Conservation (phyloP, 2,797 vertebrate species). For the Trematomus bernacchii region DNA sequence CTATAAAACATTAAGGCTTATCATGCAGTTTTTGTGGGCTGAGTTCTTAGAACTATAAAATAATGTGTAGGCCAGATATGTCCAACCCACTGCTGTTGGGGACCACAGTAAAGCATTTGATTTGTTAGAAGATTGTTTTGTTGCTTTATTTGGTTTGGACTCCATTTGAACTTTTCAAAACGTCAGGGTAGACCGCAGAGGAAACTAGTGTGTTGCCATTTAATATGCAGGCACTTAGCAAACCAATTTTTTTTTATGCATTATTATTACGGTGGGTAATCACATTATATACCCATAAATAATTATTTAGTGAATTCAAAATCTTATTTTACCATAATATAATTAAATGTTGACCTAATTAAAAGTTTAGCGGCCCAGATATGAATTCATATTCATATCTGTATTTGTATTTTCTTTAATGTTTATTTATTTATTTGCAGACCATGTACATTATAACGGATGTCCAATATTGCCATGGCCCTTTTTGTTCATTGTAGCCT, state of each 20-base stretch:
- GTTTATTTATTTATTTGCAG: too few species aligned
- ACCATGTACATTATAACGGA: neutral
- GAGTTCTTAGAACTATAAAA: constrained; percentile 45
- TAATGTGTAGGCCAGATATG: neutral
- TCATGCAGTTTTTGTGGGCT: constrained; percentile 31
- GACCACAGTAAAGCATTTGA: constrained; percentile 22
- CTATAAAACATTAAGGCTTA: constrained; percentile 27
- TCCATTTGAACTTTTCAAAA: neutral
- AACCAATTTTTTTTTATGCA: neutral
- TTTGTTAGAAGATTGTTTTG: constrained; percentile 19
- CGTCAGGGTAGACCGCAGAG: neutral
- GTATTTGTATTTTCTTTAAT: too few species aligned
- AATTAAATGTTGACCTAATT: neutral
- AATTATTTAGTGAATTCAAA: neutral
- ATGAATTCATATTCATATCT: too few species aligned
- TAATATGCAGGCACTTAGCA: neutral
- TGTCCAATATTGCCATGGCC: neutral
- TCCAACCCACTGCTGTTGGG: constrained; percentile 14
- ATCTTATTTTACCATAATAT: neutral
- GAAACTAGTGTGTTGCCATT: neutral
- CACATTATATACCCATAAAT: neutral
- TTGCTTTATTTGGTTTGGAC: constrained; percentile 19
- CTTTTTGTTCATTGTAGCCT: neutral
- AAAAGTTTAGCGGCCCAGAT: too few species aligned
- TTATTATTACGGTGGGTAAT: neutral